Conservation (phyloP, 2,797 vertebrate genomes). For the Macropodus opercularis region DNA sequence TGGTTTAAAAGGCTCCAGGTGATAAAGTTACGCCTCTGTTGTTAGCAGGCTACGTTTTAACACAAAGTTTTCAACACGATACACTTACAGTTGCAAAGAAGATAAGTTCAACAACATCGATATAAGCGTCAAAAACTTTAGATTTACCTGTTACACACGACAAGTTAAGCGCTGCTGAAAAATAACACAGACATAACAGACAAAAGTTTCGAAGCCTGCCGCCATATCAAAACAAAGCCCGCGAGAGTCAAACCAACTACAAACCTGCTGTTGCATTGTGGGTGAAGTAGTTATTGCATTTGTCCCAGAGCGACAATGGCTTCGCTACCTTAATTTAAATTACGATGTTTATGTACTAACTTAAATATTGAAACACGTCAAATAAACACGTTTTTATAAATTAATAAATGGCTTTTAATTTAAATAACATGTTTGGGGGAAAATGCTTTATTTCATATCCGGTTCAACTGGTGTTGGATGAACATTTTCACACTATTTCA, state of each 20-base stretch:
- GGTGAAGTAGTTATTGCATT: constrained; percentile 49
- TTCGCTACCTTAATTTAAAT: not conserved
- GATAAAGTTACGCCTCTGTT: not conserved
- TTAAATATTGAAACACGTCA: no score
- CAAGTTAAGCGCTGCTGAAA: constrained; percentile 1
- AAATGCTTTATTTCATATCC: constrained; percentile 7
- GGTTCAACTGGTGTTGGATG: not conserved
- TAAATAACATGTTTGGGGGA: accelerated
- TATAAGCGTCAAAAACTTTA: not conserved
- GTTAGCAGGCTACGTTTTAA: not conserved
- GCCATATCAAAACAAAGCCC: constrained; percentile 83
- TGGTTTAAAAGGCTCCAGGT: constrained; percentile 34
- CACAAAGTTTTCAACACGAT: not conserved
- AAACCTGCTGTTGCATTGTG: constrained; percentile 35
- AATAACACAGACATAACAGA: constrained; percentile 18
- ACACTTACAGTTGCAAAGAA: not conserved
- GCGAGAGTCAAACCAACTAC: constrained; percentile 67
- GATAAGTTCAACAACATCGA: not conserved
- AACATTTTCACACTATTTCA: constrained; percentile 52
- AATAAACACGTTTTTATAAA: not conserved
- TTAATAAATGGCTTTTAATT: accelerated
- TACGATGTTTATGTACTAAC: accelerated
- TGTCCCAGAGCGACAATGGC: accelerated
- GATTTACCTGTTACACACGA: constrained; percentile 46
- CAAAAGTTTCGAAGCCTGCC: constrained; percentile 74